A percentile compares a stretch with the other conserved stretches of the same genome.
phyloP scores from a whole-genome alignment of 2,113 vertebrate species.

The Tiliqua scincoides region DNA sequence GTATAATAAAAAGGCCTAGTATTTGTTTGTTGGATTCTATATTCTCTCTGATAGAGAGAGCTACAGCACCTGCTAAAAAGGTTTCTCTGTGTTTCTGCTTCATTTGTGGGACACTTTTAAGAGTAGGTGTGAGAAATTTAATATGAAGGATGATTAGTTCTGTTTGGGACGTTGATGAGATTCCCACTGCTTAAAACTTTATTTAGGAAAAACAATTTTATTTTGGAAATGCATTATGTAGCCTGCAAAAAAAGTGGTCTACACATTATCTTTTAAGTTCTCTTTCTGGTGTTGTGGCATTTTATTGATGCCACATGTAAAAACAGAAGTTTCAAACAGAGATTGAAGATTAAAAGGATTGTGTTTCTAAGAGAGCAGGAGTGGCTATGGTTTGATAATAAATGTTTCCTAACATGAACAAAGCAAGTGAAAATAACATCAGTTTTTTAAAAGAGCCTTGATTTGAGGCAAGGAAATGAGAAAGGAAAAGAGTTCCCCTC shows the following conservation, averaged over 20 bases:
- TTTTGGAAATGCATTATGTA: constrained; percentile 16
- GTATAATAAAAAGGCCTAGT: no score
- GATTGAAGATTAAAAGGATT: neutral
- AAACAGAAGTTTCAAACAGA: neutral
- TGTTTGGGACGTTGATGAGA: constrained; percentile 16
- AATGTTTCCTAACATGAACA: constrained; percentile 22
- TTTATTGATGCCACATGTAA: neutral
- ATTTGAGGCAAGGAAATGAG: neutral
- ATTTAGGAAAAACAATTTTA: constrained; percentile 8
- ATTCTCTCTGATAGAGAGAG: no score
- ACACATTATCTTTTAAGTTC: neutral
- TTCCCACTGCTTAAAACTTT: constrained; percentile 18
- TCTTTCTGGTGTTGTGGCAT: neutral
- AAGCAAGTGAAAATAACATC: neutral
- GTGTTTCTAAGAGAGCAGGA: constrained; percentile 4
- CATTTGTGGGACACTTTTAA: neutral
- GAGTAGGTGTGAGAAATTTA: neutral
- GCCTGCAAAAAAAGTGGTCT: constrained; percentile 23
- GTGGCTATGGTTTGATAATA: constrained; percentile 13
- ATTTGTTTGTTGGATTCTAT: no score
- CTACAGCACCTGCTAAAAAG: no score
- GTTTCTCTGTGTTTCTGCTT: constrained; percentile 11
- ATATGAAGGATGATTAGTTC: constrained; percentile 28
- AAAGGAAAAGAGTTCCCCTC: neutral
- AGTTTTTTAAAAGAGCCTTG: neutral